Base-by-base conservation (phyloP, 2,797 vertebrate species). In the Tinamus major region DNA sequence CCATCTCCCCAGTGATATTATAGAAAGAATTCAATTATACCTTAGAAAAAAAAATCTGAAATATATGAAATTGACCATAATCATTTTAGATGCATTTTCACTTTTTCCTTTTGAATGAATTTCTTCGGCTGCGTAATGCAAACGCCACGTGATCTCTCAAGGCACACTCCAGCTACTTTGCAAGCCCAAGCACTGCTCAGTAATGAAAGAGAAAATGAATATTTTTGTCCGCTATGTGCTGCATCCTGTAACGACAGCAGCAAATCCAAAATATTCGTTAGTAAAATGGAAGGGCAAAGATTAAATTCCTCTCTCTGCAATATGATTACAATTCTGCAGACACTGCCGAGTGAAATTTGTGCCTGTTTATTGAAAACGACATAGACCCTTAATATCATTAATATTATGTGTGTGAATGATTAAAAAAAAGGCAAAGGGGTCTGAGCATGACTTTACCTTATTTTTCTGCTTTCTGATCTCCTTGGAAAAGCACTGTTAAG, bases 11-110 rank as follows among this genome's bases (percentile, higher is more conserved):
- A 12, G 31, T 83, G 69, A 74, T 87, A 95, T 78, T 69, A 92
- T 31, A 79, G 46, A 91, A 85, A 72, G 31, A 95, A 95, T 91
- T 92, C 65, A 85, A 69, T 51, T 18, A 3, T 56, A 78, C 37
- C 27, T 83, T 70, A 72, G 59, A 51, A 51, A 6, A 64, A 79
- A 59, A 90, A 56, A 18, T 31, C 33, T 75, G 80, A 6, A 94
- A 85, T 51, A n/a, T 8, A 72, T 48, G 39, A 91, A 96, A 95
- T 89, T 72, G 92, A 91, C 79, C 55, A 59, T 89, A 79, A 92
- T 90, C 8, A 92, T 94, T 93, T 81, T 67, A 56, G 42, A 81
- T 44, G 46, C 70, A 74, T 80, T 89, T 92, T 71, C 72, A 65
- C 29, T 56, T 87, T 70, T 89, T 42, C 55, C 46, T 94, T 94